A percentile compares a stretch with the other conserved stretches of the same genome.
phyloP scores from a whole-genome alignment of 1,140 invertebrate species.

The Mycetomoellerius zeteki region DNA sequence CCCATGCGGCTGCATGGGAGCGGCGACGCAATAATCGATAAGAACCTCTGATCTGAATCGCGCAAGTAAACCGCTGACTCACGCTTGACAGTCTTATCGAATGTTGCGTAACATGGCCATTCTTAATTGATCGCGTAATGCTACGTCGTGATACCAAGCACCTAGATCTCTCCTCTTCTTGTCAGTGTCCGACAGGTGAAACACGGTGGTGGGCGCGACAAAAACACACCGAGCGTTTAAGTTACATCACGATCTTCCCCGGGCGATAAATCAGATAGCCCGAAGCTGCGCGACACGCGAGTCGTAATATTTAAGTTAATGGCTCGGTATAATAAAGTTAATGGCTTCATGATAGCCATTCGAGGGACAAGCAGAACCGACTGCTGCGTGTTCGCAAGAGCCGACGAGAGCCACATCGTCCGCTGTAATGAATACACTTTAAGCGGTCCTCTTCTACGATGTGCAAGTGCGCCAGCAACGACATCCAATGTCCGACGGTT shows the following conservation, averaged over 20 bases:
- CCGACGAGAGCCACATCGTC: conserved; percentile 62
- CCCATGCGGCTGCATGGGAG: neutral
- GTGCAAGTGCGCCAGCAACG: conserved; percentile 22
- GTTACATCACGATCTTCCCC: conserved; percentile 72
- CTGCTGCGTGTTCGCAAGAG: conserved; percentile 39
- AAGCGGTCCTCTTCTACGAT: conserved; percentile 29
- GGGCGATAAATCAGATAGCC: conserved; percentile 81
- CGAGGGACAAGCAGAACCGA: conserved; percentile 77
- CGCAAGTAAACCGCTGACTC: neutral
- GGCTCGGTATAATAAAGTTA: conserved; percentile 86
- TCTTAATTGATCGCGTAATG: conserved; percentile 7
- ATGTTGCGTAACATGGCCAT: neutral
- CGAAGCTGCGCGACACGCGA: conserved; percentile 84
- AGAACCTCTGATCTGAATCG: neutral
- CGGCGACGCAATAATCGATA: neutral
- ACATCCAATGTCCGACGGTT: neutral
- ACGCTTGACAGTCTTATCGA: neutral
- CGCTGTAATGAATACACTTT: conserved; percentile 58
- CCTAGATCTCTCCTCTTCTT: neutral
- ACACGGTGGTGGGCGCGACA: conserved; percentile 37
- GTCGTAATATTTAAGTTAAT: conserved; percentile 86
- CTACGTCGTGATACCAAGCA: neutral
- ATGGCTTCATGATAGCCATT: conserved; percentile 86
- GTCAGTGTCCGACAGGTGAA: conserved; percentile 53
- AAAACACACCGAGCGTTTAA: conserved; percentile 63